A percentile compares a stretch with the other conserved stretches of the same genome.
Conservation (phyloP, 2,888 invertebrate species). For the Yponomeuta cagnagella region DNA sequence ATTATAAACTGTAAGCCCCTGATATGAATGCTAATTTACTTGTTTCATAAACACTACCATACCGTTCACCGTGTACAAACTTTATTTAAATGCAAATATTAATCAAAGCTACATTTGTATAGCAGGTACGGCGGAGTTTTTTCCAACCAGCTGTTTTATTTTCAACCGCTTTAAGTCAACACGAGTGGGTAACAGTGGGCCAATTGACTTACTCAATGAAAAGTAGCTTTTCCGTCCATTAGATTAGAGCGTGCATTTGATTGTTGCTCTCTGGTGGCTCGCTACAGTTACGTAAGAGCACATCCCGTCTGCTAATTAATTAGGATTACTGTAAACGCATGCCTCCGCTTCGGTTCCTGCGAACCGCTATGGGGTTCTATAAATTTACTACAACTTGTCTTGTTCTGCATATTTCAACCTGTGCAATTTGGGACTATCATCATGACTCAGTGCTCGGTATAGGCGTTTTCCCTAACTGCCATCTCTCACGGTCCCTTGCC, state of each 20-base stretch:
- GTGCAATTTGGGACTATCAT: too few species aligned
- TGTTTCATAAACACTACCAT: too few species aligned
- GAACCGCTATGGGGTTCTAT: not conserved
- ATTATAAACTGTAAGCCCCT: too few species aligned
- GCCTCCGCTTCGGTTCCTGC: not conserved
- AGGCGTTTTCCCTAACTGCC: too few species aligned
- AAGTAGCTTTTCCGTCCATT: not conserved
- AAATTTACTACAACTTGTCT: not conserved
- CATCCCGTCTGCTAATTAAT: conserved; percentile 63
- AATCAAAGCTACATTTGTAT: not conserved
- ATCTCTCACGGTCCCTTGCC: too few species aligned
- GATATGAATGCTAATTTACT: too few species aligned
- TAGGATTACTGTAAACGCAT: conserved; percentile 51
- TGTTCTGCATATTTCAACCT: not conserved
- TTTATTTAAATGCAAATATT: conserved; percentile 1
- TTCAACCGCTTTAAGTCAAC: conserved; percentile 4
- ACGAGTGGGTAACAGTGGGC: not conserved
- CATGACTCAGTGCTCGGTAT: too few species aligned
- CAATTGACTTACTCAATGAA: not conserved
- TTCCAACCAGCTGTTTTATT: not conserved
- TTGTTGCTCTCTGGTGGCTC: not conserved
- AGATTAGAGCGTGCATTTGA: not conserved
- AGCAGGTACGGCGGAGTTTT: not conserved
- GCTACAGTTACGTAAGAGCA: conserved; percentile 28
- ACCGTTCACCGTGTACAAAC: too few species aligned